Conservation (phyloP, 2,888 invertebrate genomes). For the Cryptocephalus primarius region DNA sequence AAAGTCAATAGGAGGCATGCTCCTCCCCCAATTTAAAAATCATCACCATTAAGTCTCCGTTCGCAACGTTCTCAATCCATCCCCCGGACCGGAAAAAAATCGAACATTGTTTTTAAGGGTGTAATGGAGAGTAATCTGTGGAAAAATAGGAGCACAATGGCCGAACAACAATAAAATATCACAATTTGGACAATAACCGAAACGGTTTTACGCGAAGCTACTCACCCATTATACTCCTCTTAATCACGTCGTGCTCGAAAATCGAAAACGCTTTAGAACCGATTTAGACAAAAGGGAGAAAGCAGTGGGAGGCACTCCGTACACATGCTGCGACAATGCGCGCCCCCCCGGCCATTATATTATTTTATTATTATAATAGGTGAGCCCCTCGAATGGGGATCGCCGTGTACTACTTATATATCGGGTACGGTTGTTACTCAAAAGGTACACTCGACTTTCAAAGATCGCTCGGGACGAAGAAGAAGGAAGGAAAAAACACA, state of each 20-base stretch:
- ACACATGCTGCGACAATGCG: conserved; percentile 34
- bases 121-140: conserved; percentile 19
- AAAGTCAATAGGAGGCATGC: too few species aligned
- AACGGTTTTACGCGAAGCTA: conserved; percentile 25
- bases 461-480: conserved; percentile 19
- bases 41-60: too few species aligned
- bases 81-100: conserved; percentile 6
- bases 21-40: too few species aligned
- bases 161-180: conserved; percentile 28
- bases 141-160: conserved; percentile 29
- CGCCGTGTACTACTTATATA: conserved; percentile 19
- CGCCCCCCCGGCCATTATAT: conserved; percentile 25
- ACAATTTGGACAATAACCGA: conserved; percentile 21
- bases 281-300: conserved; percentile 28
- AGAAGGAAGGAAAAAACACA: conserved; percentile 12
- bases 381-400: conserved; percentile 24
- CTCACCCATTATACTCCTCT: conserved; percentile 21
- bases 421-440: conserved; percentile 32
- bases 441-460: conserved; percentile 36
- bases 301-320: conserved; percentile 32
- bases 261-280: conserved; percentile 29
- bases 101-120: conserved; percentile 23
- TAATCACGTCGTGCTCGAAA: conserved; percentile 21
- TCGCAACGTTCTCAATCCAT: too few species aligned
- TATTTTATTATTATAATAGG: conserved; percentile 23